Evolutionary conservation across 1,140 invertebrate genomes (phyloP).

Genomic region (Campoletis sonorensis): DNA sequence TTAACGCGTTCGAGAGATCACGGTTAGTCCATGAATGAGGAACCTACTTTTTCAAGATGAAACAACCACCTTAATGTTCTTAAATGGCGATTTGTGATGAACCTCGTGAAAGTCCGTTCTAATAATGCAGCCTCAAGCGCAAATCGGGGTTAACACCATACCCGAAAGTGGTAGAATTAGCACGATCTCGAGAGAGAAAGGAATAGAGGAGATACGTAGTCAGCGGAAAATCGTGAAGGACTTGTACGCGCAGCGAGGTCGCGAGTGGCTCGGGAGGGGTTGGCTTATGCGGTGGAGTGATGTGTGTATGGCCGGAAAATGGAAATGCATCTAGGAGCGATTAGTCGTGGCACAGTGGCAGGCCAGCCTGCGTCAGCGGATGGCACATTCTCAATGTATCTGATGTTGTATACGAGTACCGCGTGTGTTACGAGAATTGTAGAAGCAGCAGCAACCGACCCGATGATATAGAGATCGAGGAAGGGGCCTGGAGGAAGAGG

Average conservation of each 20-base stretch:
- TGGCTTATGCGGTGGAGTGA: not conserved
- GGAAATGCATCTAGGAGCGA: slow-evolving; percentile 34
- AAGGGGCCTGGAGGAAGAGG: not conserved
- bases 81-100: not conserved
- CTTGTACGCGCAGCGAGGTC: not conserved
- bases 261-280: not conserved
- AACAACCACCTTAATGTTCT: not conserved
- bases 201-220: not conserved
- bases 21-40: too few relatives aligned
- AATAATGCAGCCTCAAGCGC: not conserved
- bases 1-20: too few relatives aligned
- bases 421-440: slow-evolving; percentile 4
- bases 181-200: not conserved
- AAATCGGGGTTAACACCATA: not conserved
- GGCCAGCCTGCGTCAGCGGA: slow-evolving; percentile 41
- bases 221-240: slow-evolving; percentile 28
- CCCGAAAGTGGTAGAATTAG: not conserved
- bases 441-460: slow-evolving; percentile 29
- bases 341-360: slow-evolving; percentile 49
- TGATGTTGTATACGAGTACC: not conserved
- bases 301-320: slow-evolving; percentile 21
- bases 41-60: not conserved
- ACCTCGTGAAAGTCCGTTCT: not conserved
- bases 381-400: not conserved
- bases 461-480: not conserved